Evolutionary conservation across 2,113 vertebrate genomes (phyloP), one percentile per base, ranked within the genome.

Genomic region (Oostethus manadensis): DNA sequence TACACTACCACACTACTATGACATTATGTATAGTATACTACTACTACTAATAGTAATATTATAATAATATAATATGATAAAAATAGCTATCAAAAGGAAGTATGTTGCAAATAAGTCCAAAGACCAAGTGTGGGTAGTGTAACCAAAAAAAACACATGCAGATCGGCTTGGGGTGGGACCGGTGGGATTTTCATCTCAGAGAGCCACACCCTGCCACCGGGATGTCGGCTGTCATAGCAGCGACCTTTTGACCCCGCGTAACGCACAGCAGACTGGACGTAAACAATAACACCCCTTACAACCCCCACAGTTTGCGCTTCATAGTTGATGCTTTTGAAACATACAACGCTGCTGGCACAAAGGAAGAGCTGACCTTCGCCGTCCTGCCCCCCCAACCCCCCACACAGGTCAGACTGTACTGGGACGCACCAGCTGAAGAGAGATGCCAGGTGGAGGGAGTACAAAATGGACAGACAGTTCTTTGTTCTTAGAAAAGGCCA

Each of bases 361-460:
- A 87, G 64, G 71, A 74, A 68, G 43, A 66, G 69, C 63, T 79
- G 82, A 79, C 76, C 82, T 74, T 64, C 74, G 57, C 69, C 65
- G 74, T 69, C 61, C 74, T 63, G 55, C 13, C 29, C 10, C 26
- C 20, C 45, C 18, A 22, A 13, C 10, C 26, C 20, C 45, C 18
- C 43, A 13, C 40, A 20, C 14, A 9, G 38, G 47, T 23, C 6
- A n/a, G 35, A 51, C 51, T 20, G 60, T 57, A 68, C 58, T 56
- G 56, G 58, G 47, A 62, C 23, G 65, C 51, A 51, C 49, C 3
- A 49, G 48, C 9, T 68, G 38, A 64, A 15, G 58, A 48, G 17
- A 70, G 9, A n/a, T n/a, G 46, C 35, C 51, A 29, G 26, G 50
- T 16, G 35, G 14, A 29, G 33, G 45, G 29, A 38, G 44, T 10